Evolutionary conservation across 2,797 vertebrate genomes (phyloP).

Genomic region (Alcedo atthis): DNA sequence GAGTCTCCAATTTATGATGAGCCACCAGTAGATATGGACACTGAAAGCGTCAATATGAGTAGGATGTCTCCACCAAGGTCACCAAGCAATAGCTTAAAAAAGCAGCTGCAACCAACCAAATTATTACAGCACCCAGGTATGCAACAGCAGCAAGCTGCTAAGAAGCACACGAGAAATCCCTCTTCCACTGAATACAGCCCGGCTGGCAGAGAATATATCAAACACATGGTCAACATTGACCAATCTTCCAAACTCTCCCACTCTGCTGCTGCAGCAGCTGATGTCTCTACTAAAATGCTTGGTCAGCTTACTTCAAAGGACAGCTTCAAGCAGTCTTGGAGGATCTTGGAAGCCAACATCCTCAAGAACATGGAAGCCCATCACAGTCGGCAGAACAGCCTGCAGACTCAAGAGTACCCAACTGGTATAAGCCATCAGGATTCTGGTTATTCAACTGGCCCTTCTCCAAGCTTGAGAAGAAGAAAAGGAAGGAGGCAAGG

Average conservation of each 20-base stretch:
- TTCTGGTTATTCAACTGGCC: conserved; percentile 91
- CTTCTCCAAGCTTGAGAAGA: conserved; percentile 88
- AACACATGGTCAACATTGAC: conserved; percentile 91
- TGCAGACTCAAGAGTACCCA: conserved; percentile 87
- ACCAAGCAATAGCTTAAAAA: conserved; percentile 82
- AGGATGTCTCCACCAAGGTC: conserved; percentile 75
- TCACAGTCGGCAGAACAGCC: conserved; percentile 87
- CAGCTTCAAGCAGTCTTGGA: conserved; percentile 85
- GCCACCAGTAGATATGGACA: conserved; percentile 90
- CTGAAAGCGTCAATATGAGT: conserved; percentile 79
- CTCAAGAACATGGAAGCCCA: conserved; percentile 87
- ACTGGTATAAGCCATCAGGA: conserved; percentile 88
- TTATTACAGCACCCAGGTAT: conserved; percentile 81
- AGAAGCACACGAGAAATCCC: conserved; percentile 80
- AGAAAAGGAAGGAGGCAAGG: conserved; percentile 85
- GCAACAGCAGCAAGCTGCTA: conserved; percentile 73
- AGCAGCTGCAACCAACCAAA: conserved; percentile 74
- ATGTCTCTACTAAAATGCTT: conserved; percentile 48
- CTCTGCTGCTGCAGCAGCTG: conserved; percentile 24
- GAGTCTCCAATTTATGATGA: conserved; percentile 90
- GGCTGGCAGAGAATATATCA: conserved; percentile 91
- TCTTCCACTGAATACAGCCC: conserved; percentile 88
- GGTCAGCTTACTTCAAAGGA: conserved; percentile 81
- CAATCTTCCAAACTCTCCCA: conserved; percentile 74
- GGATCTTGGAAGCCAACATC: conserved; percentile 85